phyloP scores from a whole-genome alignment of 2,113 vertebrate genomes.

The Agelaius tricolor region DNA sequence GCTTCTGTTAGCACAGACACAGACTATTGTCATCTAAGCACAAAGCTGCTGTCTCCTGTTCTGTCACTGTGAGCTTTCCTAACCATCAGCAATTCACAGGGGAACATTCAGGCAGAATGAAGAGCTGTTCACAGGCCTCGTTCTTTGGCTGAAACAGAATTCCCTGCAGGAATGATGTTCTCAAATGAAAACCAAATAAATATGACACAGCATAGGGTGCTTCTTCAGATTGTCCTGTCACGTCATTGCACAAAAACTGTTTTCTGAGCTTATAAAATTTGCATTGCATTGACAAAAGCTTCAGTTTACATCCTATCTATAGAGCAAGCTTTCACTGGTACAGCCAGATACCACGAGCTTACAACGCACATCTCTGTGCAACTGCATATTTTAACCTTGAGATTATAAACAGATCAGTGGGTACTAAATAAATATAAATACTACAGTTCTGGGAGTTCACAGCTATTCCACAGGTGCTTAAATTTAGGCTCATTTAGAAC shows the following conservation, averaged over 20 bases:
- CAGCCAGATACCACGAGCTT: not conserved
- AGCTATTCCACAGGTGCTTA: not conserved
- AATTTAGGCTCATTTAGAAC: not conserved
- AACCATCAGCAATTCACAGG: slow-evolving; percentile 23
- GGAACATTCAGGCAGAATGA: slow-evolving; percentile 26
- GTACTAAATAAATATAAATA: not conserved
- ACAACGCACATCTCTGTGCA: not conserved
- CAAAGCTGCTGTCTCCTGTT: slow-evolving; percentile 34
- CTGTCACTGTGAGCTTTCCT: slow-evolving; percentile 6
- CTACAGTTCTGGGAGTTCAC: not conserved
- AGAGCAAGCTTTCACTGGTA: not conserved
- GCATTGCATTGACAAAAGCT: not conserved
- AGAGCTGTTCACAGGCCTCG: not conserved
- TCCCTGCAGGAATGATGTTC: slow-evolving; percentile 24
- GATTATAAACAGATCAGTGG: not conserved
- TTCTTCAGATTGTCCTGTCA: not conserved
- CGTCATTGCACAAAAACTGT: not conserved
- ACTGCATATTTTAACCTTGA: not conserved
- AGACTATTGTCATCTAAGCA: slow-evolving; percentile 17
- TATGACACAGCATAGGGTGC: not conserved
- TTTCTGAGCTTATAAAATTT: not conserved
- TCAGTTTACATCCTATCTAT: not conserved
- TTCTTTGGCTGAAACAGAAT: not conserved
- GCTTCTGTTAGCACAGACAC: slow-evolving; percentile 29
- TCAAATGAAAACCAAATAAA: not conserved